These are phyloP conservation scores for Propithecus perrieri DNA, from an alignment of 2,797 vertebrate species.

Conservation along the genomic window DNA sequence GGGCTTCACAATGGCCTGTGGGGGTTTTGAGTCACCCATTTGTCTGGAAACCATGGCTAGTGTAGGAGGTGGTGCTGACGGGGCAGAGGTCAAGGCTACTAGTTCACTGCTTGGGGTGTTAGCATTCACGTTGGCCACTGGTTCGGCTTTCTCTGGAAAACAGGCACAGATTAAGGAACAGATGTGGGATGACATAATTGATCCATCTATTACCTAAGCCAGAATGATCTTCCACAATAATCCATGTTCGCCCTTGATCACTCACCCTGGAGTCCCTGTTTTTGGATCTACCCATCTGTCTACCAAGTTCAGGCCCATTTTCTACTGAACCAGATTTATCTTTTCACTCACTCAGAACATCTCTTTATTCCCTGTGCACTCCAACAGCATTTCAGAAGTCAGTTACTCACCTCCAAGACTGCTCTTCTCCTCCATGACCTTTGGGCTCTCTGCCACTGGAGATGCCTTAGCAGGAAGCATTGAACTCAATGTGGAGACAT, in stretches of 20 bases:
- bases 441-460: slow-evolving; percentile 83
- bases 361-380: background rate
- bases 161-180: slow-evolving; percentile 50
- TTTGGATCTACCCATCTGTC: background rate
- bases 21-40: slow-evolving; percentile 91
- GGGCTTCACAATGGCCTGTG: slow-evolving; percentile 98
- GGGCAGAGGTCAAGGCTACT: slow-evolving; percentile 71
- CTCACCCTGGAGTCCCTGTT: background rate
- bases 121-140: slow-evolving; percentile 71
- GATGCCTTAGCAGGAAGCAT: slow-evolving; percentile 83
- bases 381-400: background rate
- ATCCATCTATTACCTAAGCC: background rate
- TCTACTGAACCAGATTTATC: background rate
- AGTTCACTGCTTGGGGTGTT: slow-evolving; percentile 77
- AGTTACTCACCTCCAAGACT: slow-evolving; percentile 82
- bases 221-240: background rate
- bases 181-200: background rate
- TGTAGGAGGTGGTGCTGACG: slow-evolving; percentile 84
- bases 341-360: background rate
- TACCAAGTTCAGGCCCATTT: background rate
- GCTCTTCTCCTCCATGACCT: slow-evolving; percentile 84
- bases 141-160: slow-evolving; percentile 86
- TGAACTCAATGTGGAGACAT: slow-evolving; percentile 60
- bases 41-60: slow-evolving; percentile 88
- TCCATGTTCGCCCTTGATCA: background rate